Evolutionary conservation across 2,797 vertebrate species (phyloP).

Genomic region (Potorous gilbertii): DNA sequence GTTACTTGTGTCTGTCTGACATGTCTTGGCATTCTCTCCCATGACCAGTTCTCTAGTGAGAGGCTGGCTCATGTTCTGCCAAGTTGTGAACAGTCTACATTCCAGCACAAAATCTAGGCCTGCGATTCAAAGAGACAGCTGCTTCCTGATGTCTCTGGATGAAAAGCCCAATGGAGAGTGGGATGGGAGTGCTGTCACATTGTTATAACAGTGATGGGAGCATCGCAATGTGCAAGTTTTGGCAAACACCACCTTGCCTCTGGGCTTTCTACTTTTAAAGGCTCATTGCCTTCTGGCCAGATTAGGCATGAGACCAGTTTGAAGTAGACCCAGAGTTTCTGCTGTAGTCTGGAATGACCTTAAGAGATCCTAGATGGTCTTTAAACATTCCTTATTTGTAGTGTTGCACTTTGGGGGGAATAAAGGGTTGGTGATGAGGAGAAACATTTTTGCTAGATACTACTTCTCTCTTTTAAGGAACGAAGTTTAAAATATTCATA

Average conservation of each 20-base stretch:
- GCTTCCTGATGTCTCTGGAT: background rate
- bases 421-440: background rate
- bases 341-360: background rate
- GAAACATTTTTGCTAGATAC: background rate
- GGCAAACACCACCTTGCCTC: conserved; percentile 2
- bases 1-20: background rate
- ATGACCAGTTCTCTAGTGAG: background rate
- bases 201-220: background rate
- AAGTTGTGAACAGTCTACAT: conserved; percentile 11
- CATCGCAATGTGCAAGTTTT: background rate
- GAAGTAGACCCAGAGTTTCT: background rate
- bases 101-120: background rate
- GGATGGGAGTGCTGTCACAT: background rate
- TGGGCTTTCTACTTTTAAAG: background rate
- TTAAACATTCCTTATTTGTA: background rate
- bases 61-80: background rate
- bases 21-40: background rate
- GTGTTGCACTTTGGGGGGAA: background rate
- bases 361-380: background rate
- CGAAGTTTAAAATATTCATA: background rate
- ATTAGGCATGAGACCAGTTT: background rate
- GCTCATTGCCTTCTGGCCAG: background rate
- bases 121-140: background rate
- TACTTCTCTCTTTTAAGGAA: background rate
- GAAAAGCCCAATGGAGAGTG: background rate